Evolutionary conservation across 2,888 invertebrate genomes (phyloP), one percentile per base, ranked within the genome.

Genomic region (Drosophila histrio): DNA sequence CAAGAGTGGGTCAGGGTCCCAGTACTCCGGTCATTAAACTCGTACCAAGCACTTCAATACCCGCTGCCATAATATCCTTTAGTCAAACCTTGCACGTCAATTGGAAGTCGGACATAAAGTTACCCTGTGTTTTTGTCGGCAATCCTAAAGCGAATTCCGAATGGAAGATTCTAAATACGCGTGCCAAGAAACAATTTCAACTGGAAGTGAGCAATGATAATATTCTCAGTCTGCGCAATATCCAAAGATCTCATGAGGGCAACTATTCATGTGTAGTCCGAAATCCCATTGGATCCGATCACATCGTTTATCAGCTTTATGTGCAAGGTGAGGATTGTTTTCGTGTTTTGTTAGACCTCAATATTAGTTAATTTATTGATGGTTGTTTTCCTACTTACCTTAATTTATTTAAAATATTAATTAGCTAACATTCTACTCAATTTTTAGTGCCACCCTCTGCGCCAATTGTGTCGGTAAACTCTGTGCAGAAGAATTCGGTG

Each of bases 1-100:
- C 94, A 0, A 92, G 93, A 80, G 92, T 94, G 38, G 94, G 94
- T 0, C 93, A 94, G 80, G 94, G 94, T 2, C 92, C 93, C 1
- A 93, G 92, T 77, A 93, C 94, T 0, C 92, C 93, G n/a, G 93
- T 93, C 11, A 92, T 93, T 64, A 93, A 93, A 85, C 89, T 93
- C 39, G 91, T 92, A 43, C 92, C 93, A 4, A 92, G 92, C 72
- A 85, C 90, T 13, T 92, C 92, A 17, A 87, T 93, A 67, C 93
- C 93, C 72, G 94, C 94, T 11, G 93, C 93, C 9, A 93, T 94
- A 44, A 92, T 93, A 64, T 94, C 94, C 11, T 94, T 94, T 77
- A 93, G 94, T 21, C 92, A 92, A 73, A 91, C 92, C 2, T 80
- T 94, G 28, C 91, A 93, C 61, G 92, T 93, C 8, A 93, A 93